Evolutionary conservation across 37 sponge, comb jelly and placozoan species (phyloP), one percentile per base, ranked within the genome.

Genomic region (Corticium candelabrum): DNA sequence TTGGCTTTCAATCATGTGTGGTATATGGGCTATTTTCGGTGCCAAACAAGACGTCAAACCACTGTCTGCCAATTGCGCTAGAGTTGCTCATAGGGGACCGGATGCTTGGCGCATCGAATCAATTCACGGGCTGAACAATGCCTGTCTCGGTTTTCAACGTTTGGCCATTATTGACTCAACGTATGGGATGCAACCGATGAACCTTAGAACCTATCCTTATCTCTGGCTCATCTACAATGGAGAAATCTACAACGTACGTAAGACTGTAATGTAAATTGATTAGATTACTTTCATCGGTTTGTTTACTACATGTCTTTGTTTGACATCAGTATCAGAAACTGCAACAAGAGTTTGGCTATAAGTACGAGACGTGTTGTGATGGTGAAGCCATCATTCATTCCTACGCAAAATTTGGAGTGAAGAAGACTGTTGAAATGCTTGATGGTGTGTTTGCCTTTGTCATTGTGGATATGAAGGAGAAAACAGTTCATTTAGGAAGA

Each of bases 381-480:
- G 73, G 73, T 32, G 73, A 70, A 32, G 73, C 29, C 34, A 70
- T 70, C 35, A n/a, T 70, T 33, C 73, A 70, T 70, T 32, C 21
- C n/a, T 70, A 70, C 73, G 29, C 7, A 29, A n/a, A 29, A 15
- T 70, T 70, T 32, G 73, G 73, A n/a, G 7, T 32, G 4, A 29
- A 70, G 73, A 38, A 37, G 41, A 81, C 57, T 33, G 77, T 72
- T 34, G 34, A 35, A 3, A 40, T 82, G 72, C 82, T 87, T 37
- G 88, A 87, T 39, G 88, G 88, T 0, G 84, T 87, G 31, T 87
- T 87, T 75, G 88, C 84, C 3, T 79, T 84, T 40, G 40, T 39
- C 37, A 34, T 87, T 1, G 70, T 87, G 0, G 88, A 87, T 11
- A 67, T 69, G 4, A 76, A 74, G 57, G 36, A 75, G 43, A 37